Evolutionary conservation across 2,888 invertebrate genomes (phyloP), one percentile per base, ranked within the genome.

Genomic region (Conops quadrifasciatus): DNA sequence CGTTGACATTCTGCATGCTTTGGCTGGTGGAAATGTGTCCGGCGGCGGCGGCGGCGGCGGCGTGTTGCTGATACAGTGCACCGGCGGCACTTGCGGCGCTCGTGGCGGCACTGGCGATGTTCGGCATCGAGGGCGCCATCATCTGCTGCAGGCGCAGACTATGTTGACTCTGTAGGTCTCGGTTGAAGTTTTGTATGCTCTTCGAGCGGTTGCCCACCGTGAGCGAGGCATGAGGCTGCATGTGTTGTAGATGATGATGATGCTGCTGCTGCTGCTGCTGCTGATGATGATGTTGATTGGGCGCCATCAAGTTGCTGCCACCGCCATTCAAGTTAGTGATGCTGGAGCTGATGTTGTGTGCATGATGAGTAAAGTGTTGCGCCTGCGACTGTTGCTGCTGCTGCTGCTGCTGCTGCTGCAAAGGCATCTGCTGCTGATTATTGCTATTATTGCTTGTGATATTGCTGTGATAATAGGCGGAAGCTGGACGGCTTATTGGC

Each of bases 111-210:
- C 60, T 62, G 5, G 68, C 68, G n/a, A 86, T 86, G 73, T 86
- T 86, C 30, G 86, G 86, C 86, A 86, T 86, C 11, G 86, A 86
- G 0, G 86, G 86, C 16, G 86, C 86, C 82, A 86, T 78, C 80
- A 86, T 83, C 76, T 85, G 85, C 72, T 84, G 85, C 77, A 85
- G 80, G 36, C 86, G 83, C 43, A 85, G 73, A 71, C 83, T 83
- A 36, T 83, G 85, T 49, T 81, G 82, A 7, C 72, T 73, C 69
- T 83, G 83, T 69, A 77, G 75, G 58, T 83, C 84, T 47, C 82
- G 78, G 66, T 80, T 82, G 67, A 86, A 86, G 70, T 82, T 83
- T 68, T 80, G 82, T 43, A 80, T 81, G 45, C 76, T 80, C 63
- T 83, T 84, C 21, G 80, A 78, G 60, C 85, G 83, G 76, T 81